A percentile compares a stretch with the other conserved stretches of the same genome.
phyloP scores from a whole-genome alignment of 2,888 invertebrate species.

The Cerceris rybyensis region DNA sequence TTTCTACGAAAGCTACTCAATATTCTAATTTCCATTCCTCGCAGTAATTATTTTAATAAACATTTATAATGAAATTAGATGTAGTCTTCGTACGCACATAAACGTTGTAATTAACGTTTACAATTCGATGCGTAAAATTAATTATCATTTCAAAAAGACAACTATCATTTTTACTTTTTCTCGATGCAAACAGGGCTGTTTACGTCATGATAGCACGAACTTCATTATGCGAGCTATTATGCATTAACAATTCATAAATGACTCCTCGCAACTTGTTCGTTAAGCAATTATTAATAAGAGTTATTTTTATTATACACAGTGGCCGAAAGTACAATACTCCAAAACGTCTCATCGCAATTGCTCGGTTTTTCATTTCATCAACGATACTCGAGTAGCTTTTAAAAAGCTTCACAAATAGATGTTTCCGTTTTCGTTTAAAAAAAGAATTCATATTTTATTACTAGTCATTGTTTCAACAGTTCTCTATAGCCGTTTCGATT shows the following conservation, averaged over 20 bases:
- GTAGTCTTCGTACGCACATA: too few relatives aligned
- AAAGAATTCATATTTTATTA: conserved; percentile 29
- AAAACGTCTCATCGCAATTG: conserved; percentile 41
- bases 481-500: conserved; percentile 29
- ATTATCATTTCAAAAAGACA: conserved; percentile 1
- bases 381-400: conserved; percentile 25
- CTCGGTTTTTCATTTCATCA: conserved; percentile 23
- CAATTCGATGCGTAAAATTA: background rate
- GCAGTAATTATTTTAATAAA: too few relatives aligned
- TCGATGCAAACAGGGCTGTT: conserved; percentile 34
- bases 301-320: conserved; percentile 69
- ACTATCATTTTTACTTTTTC: conserved; percentile 11
- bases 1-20: background rate
- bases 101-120: too few relatives aligned
- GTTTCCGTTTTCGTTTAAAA: conserved; percentile 1
- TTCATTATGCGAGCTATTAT: conserved; percentile 45
- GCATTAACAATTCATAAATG: conserved; percentile 60
- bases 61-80: too few relatives aligned
- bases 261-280: conserved; percentile 48
- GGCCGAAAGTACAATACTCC: conserved; percentile 68
- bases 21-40: too few relatives aligned
- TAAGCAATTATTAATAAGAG: conserved; percentile 50
- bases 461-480: conserved; percentile 25
- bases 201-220: conserved; percentile 30
- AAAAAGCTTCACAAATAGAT: conserved; percentile 10